Conservation (phyloP, 2,797 vertebrate genomes). For the Eospalax fontanierii region DNA sequence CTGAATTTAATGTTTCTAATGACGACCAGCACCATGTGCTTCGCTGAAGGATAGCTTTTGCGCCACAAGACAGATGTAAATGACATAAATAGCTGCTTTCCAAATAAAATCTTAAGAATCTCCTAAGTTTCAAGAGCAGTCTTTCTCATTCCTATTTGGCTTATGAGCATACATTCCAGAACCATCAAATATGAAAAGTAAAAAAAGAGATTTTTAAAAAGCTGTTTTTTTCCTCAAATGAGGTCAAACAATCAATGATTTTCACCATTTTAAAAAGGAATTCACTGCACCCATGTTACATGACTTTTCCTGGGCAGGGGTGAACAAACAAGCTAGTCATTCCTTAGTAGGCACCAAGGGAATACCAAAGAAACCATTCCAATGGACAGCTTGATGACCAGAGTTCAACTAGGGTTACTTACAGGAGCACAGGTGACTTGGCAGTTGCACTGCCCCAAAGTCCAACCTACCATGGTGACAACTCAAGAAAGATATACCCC, state of each 20-base stretch:
- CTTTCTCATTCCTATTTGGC: not conserved
- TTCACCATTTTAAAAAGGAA: slow-evolving; percentile 12
- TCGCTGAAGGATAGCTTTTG: slow-evolving; percentile 12
- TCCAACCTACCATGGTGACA: not conserved
- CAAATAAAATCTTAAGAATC: not conserved
- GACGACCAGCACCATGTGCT: not conserved
- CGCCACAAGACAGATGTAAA: not conserved
- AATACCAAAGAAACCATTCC: no score
- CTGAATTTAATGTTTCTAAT: not conserved
- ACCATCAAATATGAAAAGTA: slow-evolving; percentile 13
- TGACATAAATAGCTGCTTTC: not conserved
- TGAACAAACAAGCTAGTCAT: not conserved
- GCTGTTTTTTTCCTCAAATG: not conserved
- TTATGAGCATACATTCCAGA: slow-evolving; percentile 15
- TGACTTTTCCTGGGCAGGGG: not conserved
- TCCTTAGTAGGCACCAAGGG: no score
- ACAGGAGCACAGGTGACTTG: not conserved
- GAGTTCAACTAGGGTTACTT: not conserved
- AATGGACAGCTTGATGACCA: no score
- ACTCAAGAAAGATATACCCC: not conserved
- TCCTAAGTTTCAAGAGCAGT: slow-evolving; percentile 15
- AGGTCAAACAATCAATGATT: slow-evolving; percentile 29
- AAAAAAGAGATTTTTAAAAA: not conserved
- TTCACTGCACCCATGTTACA: not conserved
- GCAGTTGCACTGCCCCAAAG: not conserved